Percentiles rank a stretch among this genome's conserved stretches.
Evolutionary conservation across 2,797 vertebrate species (phyloP).

Genomic region (Urosaurus nigricauda): DNA sequence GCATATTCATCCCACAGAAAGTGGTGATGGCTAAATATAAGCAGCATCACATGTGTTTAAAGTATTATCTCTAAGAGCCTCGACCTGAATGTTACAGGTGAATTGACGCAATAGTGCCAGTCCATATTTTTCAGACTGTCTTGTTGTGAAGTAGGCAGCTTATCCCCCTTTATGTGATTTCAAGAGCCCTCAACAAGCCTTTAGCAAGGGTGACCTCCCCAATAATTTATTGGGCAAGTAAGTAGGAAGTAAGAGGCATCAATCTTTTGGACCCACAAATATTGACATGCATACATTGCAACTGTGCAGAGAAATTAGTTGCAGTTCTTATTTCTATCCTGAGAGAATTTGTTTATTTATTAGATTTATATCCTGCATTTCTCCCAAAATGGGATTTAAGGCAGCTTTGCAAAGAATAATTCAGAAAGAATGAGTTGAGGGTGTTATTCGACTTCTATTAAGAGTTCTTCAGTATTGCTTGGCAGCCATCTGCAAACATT

Average conservation of each 20-base stretch:
- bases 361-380: too few relatives aligned
- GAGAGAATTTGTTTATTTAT: slow-evolving; percentile 19
- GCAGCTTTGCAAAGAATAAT: slow-evolving; percentile 48
- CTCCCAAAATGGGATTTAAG: too few relatives aligned
- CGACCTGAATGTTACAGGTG: background rate
- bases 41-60: background rate
- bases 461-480: accelerated
- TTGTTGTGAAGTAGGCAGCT: too few relatives aligned
- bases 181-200: too few relatives aligned
- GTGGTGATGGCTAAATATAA: background rate
- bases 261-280: slow-evolving; percentile 12
- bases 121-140: too few relatives aligned
- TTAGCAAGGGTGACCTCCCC: too few relatives aligned
- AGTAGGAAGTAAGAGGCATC: background rate
- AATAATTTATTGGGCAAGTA: too few relatives aligned
- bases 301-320: slow-evolving; percentile 23
- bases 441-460: slow-evolving; percentile 32
- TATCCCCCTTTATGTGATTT: too few relatives aligned
- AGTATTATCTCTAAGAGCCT: background rate
- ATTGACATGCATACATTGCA: slow-evolving; percentile 25
- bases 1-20: background rate
- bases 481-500: background rate
- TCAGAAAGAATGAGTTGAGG: slow-evolving; percentile 35
- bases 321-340: slow-evolving; percentile 21
- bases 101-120: background rate